These are phyloP conservation scores for Fabriciana adippe DNA, from an alignment of 2,888 invertebrate genomes.

Conservation along the genomic window DNA sequence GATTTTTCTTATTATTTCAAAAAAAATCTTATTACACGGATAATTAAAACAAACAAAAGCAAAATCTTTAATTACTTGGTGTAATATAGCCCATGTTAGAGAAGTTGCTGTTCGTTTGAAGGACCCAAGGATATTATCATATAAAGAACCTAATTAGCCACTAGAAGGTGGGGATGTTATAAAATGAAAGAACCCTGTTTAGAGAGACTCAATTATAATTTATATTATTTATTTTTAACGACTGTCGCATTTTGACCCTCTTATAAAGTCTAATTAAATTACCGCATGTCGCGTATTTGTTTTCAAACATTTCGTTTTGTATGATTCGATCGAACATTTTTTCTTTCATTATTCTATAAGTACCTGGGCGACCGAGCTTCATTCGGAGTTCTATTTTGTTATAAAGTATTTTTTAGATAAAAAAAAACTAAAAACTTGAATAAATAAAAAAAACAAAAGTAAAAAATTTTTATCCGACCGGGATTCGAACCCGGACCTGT, in stretches of 20 bases:
- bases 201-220: background rate
- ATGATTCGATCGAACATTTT: no score
- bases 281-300: no score
- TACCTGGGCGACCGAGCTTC: no score
- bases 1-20: background rate
- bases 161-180: slow-evolving; percentile 59
- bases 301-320: no score
- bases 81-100: slow-evolving; percentile 41
- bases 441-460: no score
- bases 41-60: slow-evolving; percentile 11
- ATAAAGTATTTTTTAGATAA: no score
- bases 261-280: no score
- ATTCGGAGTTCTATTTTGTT: no score
- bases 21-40: background rate
- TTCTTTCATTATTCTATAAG: no score
- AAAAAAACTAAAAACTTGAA: no score
- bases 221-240: background rate
- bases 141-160: slow-evolving; percentile 73
- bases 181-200: slow-evolving; percentile 33
- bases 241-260: background rate
- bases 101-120: slow-evolving; percentile 43
- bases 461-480: no score
- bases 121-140: slow-evolving; percentile 61
- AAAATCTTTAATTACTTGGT: slow-evolving; percentile 17
- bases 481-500: no score